Evolutionary conservation across 2,797 vertebrate species (phyloP).

Genomic region (Pseudopleuronectes americanus): DNA sequence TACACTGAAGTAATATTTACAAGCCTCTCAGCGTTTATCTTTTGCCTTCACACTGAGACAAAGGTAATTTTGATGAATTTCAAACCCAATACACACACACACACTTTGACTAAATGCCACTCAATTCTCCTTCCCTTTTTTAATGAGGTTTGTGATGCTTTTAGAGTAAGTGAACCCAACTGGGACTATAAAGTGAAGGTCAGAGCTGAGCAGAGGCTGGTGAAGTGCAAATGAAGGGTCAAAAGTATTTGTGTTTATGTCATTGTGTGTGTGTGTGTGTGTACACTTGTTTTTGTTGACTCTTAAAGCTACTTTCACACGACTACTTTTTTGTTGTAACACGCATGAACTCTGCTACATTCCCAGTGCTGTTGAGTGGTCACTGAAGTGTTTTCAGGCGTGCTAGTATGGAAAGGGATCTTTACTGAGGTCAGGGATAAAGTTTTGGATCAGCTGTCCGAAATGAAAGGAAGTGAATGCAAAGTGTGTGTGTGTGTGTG

Average conservation of each 20-base stretch:
- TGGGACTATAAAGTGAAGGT: slow-evolving; percentile 45
- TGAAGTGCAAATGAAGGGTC: slow-evolving; percentile 26
- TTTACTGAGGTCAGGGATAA: too few relatives aligned
- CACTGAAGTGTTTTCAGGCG: too few relatives aligned
- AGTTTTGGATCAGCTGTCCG: too few relatives aligned
- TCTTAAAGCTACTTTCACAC: too few relatives aligned
- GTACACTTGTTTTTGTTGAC: too few relatives aligned
- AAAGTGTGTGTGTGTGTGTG: too few relatives aligned
- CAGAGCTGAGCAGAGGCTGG: slow-evolving; percentile 19
- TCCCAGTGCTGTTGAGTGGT: too few relatives aligned
- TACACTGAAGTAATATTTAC: slow-evolving; percentile 56
- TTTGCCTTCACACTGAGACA: slow-evolving; percentile 44
- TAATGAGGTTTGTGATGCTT: slow-evolving; percentile 41
- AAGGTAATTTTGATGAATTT: slow-evolving; percentile 60
- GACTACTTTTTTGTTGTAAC: too few relatives aligned
- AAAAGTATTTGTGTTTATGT: not conserved
- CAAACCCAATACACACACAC: slow-evolving; percentile 14
- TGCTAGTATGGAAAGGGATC: too few relatives aligned
- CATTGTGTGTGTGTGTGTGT: not conserved
- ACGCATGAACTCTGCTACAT: too few relatives aligned
- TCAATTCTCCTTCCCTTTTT: slow-evolving; percentile 42
- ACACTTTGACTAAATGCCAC: slow-evolving; percentile 47
- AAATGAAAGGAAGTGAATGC: too few relatives aligned
- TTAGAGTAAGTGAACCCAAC: slow-evolving; percentile 31
- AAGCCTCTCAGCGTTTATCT: slow-evolving; percentile 46